A percentile compares a stretch with the other conserved stretches of the same genome.
Evolutionary conservation across 2,888 invertebrate species (phyloP).

Genomic region (Coenonympha glycerion): DNA sequence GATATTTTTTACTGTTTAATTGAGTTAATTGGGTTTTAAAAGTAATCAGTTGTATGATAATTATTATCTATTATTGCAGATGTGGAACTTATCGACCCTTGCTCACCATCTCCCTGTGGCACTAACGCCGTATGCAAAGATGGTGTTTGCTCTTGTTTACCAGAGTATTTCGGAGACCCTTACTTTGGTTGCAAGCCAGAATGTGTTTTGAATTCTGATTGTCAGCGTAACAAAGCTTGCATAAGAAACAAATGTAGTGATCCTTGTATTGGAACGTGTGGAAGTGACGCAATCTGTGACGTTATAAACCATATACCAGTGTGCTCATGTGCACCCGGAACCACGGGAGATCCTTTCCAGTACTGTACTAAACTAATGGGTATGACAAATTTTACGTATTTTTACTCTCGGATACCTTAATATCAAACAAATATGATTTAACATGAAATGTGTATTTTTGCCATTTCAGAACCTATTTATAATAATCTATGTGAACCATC

Average conservation of each 20-base stretch:
- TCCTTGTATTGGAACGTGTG: conserved; percentile 84
- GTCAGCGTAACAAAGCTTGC: conserved; percentile 81
- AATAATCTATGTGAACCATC: conserved; percentile 59
- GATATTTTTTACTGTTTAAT: background rate
- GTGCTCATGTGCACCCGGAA: conserved; percentile 80
- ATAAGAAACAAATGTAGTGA: conserved; percentile 82
- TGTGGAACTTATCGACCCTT: conserved; percentile 70
- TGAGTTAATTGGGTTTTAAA: background rate
- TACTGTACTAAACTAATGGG: conserved; percentile 69
- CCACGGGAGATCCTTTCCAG: conserved; percentile 78
- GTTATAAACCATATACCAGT: conserved; percentile 81
- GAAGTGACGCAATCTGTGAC: conserved; percentile 74
- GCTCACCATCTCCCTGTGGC: conserved; percentile 83
- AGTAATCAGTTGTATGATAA: background rate
- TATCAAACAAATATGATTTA: background rate
- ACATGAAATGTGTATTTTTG: background rate
- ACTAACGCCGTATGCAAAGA: conserved; percentile 78
- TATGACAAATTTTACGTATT: conserved; percentile 29
- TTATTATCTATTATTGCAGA: conserved; percentile 42
- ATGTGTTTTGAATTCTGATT: conserved; percentile 85
- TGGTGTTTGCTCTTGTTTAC: conserved; percentile 81
- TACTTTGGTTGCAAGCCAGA: conserved; percentile 85
- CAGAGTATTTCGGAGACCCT: conserved; percentile 84
- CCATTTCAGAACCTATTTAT: conserved; percentile 39
- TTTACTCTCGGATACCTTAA: no score